Percentiles rank a stretch among this genome's conserved stretches.
phyloP scores from a whole-genome alignment of 2,888 invertebrate genomes.

The Lacanobia wlatinum region DNA sequence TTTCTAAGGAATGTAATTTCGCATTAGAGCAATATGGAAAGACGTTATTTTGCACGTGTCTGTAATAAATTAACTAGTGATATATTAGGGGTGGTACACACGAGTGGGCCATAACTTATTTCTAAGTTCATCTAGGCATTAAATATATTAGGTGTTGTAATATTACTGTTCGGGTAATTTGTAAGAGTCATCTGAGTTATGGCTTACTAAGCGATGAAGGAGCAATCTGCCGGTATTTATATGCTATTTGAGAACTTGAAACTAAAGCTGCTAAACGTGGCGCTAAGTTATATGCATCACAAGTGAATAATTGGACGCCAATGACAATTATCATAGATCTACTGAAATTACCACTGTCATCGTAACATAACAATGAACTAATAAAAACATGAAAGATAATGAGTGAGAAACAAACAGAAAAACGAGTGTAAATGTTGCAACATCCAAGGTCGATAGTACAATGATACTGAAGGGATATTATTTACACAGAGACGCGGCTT shows the following conservation, averaged over 20 bases:
- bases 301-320: conserved; percentile 3
- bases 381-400: conserved; percentile 37
- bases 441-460: conserved; percentile 53
- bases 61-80: conserved; percentile 46
- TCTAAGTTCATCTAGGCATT: conserved; percentile 33
- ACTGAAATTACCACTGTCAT: conserved; percentile 11
- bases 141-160: conserved; percentile 53
- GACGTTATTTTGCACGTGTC: conserved; percentile 44
- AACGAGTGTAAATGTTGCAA: conserved; percentile 21
- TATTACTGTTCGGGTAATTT: conserved; percentile 42
- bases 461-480: conserved; percentile 70
- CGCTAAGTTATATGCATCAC: background rate
- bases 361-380: conserved; percentile 24
- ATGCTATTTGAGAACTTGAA: conserved; percentile 28
- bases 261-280: conserved; percentile 12
- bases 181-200: conserved; percentile 51
- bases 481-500: conserved; percentile 70
- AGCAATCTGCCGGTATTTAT: conserved; percentile 29
- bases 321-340: conserved; percentile 15
- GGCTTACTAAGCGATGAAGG: conserved; percentile 37
- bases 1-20: conserved; percentile 41
- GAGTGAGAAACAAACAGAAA: conserved; percentile 50
- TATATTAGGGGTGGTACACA: conserved; percentile 40
- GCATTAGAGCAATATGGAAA: conserved; percentile 21
- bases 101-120: conserved; percentile 45